Conservation (phyloP, 2,888 invertebrate species). For the Geophilus truncorum region DNA sequence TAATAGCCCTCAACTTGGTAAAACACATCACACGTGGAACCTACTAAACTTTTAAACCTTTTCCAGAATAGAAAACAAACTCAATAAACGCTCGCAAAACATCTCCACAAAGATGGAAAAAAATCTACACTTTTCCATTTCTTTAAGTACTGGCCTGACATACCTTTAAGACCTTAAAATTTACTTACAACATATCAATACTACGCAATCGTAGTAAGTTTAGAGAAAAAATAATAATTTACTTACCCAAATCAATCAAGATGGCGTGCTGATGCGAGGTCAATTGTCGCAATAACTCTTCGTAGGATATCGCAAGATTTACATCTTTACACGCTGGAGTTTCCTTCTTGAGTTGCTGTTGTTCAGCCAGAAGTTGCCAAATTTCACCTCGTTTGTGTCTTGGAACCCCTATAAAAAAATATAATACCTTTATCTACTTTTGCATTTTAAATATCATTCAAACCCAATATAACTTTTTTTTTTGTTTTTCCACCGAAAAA, state of each 20-base stretch:
- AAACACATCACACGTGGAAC: neutral
- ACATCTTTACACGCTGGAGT: constrained; percentile 54
- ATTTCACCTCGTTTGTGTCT: constrained; percentile 77
- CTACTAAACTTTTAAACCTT: too few species aligned
- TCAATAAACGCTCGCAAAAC: too few species aligned
- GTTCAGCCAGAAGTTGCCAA: constrained; percentile 86
- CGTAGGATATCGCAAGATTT: constrained; percentile 70
- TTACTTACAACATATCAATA: neutral
- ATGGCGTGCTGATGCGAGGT: constrained; percentile 96
- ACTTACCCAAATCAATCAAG: constrained; percentile 79
- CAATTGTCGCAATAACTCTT: constrained; percentile 71
- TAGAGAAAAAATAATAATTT: neutral
- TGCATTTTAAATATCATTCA: too few species aligned
- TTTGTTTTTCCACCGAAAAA: too few species aligned
- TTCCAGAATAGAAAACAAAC: too few species aligned
- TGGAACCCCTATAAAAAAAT: constrained; percentile 64
- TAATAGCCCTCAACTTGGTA: neutral
- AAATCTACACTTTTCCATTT: too few species aligned
- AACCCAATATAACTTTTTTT: too few species aligned
- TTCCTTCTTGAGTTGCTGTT: constrained; percentile 59
- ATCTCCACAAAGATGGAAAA: too few species aligned
- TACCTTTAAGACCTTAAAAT: neutral
- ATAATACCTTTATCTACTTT: neutral
- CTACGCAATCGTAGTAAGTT: neutral
- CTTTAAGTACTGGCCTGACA: too few species aligned